Percentiles rank a stretch among this genome's conserved stretches.
Conservation (phyloP, 2,888 invertebrate species). For the Myopa testacea region DNA sequence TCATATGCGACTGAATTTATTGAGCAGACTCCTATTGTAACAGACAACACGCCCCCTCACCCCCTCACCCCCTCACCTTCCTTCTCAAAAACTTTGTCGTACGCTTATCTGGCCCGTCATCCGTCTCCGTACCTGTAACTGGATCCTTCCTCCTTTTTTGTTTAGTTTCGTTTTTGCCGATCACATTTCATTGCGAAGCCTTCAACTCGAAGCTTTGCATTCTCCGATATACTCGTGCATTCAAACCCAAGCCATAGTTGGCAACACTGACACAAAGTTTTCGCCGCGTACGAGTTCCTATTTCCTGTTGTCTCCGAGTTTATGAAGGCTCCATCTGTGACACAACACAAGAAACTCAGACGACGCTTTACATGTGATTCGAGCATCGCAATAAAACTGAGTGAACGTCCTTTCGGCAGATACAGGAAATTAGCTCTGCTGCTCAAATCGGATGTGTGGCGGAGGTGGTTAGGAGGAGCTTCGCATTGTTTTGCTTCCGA, state of each 20-base stretch:
- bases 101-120: background rate
- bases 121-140: too few relatives aligned
- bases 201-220: background rate
- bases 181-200: background rate
- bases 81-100: background rate
- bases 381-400: background rate
- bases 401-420: background rate
- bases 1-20: background rate
- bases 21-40: background rate
- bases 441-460: background rate
- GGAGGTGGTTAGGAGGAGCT: background rate
- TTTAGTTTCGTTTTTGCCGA: too few relatives aligned
- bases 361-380: background rate
- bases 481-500: too few relatives aligned
- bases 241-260: background rate
- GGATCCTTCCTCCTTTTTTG: too few relatives aligned
- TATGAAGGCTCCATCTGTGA: background rate
- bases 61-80: background rate
- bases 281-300: background rate
- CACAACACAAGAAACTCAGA: background rate
- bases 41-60: background rate
- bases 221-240: background rate
- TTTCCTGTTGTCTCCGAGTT: background rate
- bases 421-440: background rate
- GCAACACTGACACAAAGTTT: background rate